Base-by-base conservation (phyloP, 2,113 vertebrate genomes). In the Fulica atra region DNA sequence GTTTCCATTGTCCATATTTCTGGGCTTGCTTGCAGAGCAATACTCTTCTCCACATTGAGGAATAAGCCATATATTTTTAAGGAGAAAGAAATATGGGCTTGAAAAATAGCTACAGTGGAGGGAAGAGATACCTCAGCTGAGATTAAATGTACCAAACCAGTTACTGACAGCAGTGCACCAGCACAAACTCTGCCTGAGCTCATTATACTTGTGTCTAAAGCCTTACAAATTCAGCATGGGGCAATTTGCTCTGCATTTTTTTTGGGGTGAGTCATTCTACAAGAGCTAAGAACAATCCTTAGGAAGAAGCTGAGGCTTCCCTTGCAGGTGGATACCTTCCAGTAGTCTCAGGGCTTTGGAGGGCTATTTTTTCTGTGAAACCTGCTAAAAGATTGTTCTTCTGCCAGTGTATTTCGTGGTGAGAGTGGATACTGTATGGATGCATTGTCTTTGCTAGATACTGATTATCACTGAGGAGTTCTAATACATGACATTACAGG, bases 401-500 rank as follows among this genome's bases (percentile, higher is more conserved):
- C 35, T 63, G 15, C 11, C 18, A 10, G 9, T 15, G 19, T 50
- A 15, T 74, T 68, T 91, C 71, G 13, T 46, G 16, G 20, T 26
- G 50, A 53, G 11, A 54, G n/a, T 64, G 21, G 29, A 11, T 25
- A 46, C 17, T 0, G 0, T 28, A 42, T 9, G 57, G 33, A 28
- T 36, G 3, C 25, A 16, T 26, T 42, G 4, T 13, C 10, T 48
- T 8, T 60, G 4, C 5, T 12, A 24, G 44, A 16, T 57, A 36
- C 20, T 71, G 36, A 44, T 57, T 57, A 5, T 38, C 71, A 69
- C 1, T 25, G 20, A 50, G 12, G 16, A 48, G 5, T 51, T 79
- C 8, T 19, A 53, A 68, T 12, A 20, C 6, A 6, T 0, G 0
- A 2, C 6, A 25, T 16, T 26, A n/a, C 14, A 40, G 9, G 26